Percentiles rank a stretch among this genome's conserved stretches.
phyloP scores from a whole-genome alignment of 1,140 invertebrate species.

The Prorops nasuta region DNA sequence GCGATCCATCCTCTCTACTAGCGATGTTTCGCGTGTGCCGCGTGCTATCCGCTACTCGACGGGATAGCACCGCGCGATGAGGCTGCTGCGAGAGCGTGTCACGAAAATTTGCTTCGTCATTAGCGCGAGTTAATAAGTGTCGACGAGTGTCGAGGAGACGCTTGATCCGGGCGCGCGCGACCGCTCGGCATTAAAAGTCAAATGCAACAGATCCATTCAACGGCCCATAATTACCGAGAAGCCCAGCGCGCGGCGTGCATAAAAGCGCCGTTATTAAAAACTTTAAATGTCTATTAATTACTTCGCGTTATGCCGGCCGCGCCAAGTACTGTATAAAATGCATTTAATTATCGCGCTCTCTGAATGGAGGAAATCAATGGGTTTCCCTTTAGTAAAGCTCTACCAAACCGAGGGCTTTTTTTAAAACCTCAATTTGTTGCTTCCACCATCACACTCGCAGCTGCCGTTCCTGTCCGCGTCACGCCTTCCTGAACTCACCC shows the following conservation, averaged over 20 bases:
- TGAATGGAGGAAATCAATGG: conserved; percentile 51
- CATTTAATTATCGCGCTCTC: conserved; percentile 47
- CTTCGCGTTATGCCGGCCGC: conserved; percentile 37
- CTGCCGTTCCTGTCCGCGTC: neutral
- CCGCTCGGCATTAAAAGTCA: conserved; percentile 41
- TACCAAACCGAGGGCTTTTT: conserved; percentile 28
- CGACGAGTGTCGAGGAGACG: conserved; percentile 25
- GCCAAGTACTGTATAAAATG: conserved; percentile 42
- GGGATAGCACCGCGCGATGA: too few species aligned
- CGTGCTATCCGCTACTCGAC: too few species aligned
- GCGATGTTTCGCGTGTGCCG: too few species aligned
- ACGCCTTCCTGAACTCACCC: conserved; percentile 20
- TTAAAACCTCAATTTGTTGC: conserved; percentile 47
- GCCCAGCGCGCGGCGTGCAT: conserved; percentile 30
- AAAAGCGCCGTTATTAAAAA: conserved; percentile 53
- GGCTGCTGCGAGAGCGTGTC: too few species aligned
- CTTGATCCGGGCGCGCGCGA: conserved; percentile 39
- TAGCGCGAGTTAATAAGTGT: conserved; percentile 38
- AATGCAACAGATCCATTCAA: conserved; percentile 51
- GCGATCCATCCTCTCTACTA: too few species aligned
- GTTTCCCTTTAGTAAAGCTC: conserved; percentile 35
- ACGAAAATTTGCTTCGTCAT: conserved; percentile 37
- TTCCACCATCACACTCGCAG: conserved; percentile 10
- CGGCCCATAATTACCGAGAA: conserved; percentile 40
- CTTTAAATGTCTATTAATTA: conserved; percentile 54